phyloP scores from a whole-genome alignment of 2,113 vertebrate species.

The Ursus arctos region DNA sequence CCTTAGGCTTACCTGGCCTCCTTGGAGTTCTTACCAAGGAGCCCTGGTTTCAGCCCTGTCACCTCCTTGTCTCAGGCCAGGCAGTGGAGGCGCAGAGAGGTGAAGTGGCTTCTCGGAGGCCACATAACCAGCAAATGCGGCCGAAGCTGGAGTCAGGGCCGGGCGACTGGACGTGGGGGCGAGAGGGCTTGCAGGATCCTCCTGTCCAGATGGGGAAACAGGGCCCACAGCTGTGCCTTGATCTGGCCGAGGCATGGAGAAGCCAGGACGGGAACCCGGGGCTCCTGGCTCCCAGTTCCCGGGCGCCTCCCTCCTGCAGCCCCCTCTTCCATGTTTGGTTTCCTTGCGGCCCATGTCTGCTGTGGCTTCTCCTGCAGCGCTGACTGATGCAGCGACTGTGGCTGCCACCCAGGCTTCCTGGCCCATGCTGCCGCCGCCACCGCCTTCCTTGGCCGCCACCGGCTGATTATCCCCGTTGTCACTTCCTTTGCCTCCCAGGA shows the following conservation, averaged over 20 bases:
- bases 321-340: background rate
- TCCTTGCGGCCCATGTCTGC: background rate
- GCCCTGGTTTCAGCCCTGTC: background rate
- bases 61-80: background rate
- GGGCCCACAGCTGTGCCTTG: background rate
- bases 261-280: background rate
- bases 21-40: background rate
- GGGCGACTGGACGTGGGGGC: background rate
- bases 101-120: background rate
- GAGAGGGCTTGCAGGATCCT: background rate
- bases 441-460: background rate
- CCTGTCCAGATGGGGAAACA: background rate
- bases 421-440: background rate
- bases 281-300: background rate
- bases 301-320: background rate
- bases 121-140: background rate
- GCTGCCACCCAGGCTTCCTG: background rate
- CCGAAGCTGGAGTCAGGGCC: background rate
- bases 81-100: background rate
- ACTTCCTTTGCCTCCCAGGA: constrained; percentile 3
- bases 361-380: background rate
- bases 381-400: background rate
- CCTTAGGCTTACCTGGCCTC: background rate
- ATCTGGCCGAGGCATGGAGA: background rate
- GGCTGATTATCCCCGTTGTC: background rate